Base-by-base conservation (phyloP, 2,888 invertebrate genomes). In the Siphonodentalium dalli region DNA sequence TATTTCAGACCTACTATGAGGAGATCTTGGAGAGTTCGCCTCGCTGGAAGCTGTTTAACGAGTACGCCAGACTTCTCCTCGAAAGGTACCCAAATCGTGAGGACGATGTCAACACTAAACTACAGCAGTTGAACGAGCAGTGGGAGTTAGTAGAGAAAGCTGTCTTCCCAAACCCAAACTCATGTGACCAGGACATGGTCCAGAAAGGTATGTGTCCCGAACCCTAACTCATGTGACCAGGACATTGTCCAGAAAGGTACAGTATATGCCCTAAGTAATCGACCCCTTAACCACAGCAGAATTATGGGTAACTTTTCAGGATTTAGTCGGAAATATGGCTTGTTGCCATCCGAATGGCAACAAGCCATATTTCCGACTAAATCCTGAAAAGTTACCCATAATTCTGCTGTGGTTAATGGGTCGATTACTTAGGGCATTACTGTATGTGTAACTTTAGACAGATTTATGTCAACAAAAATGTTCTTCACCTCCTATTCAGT, bases 81-180 rank as follows among this genome's bases (percentile, higher is more conserved):
- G 81, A 84, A 66, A 83, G 86, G 51, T 85, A 85, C 77, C 87
- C 88, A 54, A 84, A 85, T 66, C 82, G 86, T 66, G 85, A 85
- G 68, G 87, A 87, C 63, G 87, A 88, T 81, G 88, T 91, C 58
- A 85, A 86, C 44, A 88, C 89, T 87, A 85, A 89, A 62, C 86
- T 89, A 64, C 87, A 87, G 72, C 88, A 88, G 74, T 84, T 91
- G 63, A 90, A 89, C 77, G 86, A 87, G 52, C 90, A 89, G 81
- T 91, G 91, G 91, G 89, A 89, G 75, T 86, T 87, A 45, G 86
- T 91, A 55, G 87, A 89, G 62, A 84, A 88, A 70, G 86, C 88
- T 68, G 86, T 90, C 72, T 71, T 87, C 85, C 71, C 78, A 9
- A 49, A 58, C 20, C 56, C 66, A 20, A 65, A 87, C 56, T 43